Percentiles rank a stretch among this genome's conserved stretches.
These are phyloP conservation scores for Amyelois transitella DNA, from an alignment of 1,140 invertebrate species.

Conservation along the genomic window DNA sequence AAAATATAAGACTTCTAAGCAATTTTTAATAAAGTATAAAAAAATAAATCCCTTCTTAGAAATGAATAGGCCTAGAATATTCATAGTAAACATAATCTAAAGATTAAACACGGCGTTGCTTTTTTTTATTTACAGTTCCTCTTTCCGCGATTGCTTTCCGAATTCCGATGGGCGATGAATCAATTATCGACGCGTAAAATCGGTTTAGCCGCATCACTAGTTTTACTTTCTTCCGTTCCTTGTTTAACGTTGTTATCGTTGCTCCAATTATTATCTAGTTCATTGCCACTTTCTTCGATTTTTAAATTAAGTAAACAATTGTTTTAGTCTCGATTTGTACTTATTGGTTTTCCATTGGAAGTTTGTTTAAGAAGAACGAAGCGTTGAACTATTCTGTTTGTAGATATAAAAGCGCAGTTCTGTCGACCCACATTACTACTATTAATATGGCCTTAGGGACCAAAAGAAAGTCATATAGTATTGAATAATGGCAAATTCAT, in stretches of 20 bases:
- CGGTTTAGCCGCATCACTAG: conserved; percentile 24
- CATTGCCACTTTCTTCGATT: conserved; percentile 8
- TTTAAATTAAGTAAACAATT: background rate
- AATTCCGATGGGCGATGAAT: conserved; percentile 13
- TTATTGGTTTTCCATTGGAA: background rate
- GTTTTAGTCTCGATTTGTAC: background rate
- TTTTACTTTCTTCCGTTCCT: conserved; percentile 28
- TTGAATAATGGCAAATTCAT: no score
- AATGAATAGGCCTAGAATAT: background rate
- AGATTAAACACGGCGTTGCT: background rate
- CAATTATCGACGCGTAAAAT: conserved; percentile 34
- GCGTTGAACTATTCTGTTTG: no score
- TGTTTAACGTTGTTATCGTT: conserved; percentile 14
- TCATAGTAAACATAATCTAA: background rate
- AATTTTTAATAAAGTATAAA: background rate
- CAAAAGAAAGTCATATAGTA: no score
- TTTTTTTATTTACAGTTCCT: background rate
- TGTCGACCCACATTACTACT: no score
- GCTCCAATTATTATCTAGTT: conserved; percentile 20
- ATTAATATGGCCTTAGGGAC: no score
- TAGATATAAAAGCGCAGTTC: no score
- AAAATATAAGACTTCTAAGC: background rate
- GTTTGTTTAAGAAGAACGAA: background rate
- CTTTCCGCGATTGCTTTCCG: conserved; percentile 21
- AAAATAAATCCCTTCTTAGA: background rate